A percentile compares a stretch with the other conserved stretches of the same genome.
phyloP scores from a whole-genome alignment of 1,140 invertebrate genomes.

The Leptopilina clavipes region DNA sequence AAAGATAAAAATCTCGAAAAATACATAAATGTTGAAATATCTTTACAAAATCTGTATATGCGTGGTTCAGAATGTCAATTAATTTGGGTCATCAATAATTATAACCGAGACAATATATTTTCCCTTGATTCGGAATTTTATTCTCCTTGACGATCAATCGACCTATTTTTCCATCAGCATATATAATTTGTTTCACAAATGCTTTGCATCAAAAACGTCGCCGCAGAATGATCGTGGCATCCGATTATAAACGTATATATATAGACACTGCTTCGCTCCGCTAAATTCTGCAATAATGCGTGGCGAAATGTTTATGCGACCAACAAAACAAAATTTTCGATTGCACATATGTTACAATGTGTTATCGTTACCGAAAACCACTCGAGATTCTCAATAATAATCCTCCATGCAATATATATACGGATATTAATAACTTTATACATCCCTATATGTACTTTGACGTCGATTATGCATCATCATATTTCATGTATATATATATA shows the following conservation, averaged over 20 bases:
- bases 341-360: slow-evolving; percentile 1
- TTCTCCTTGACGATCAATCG: background rate
- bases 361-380: background rate
- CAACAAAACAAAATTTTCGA: background rate
- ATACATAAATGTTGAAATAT: background rate
- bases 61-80: background rate
- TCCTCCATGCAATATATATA: background rate
- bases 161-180: slow-evolving; percentile 4
- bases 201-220: background rate
- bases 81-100: background rate
- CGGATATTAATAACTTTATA: too few species aligned
- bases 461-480: too few species aligned
- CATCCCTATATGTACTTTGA: too few species aligned
- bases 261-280: background rate
- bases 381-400: background rate
- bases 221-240: slow-evolving; percentile 1
- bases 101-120: background rate
- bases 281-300: slow-evolving; percentile 24
- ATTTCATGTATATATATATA: too few species aligned
- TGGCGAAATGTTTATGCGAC: slow-evolving; percentile 20
- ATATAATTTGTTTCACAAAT: slow-evolving; percentile 27
- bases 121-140: background rate
- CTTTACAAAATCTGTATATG: background rate
- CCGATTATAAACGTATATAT: background rate
- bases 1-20: too few species aligned